These are phyloP conservation scores for Thamnophis elegans DNA, from an alignment of 2,797 vertebrate genomes.

Conservation along the genomic window DNA sequence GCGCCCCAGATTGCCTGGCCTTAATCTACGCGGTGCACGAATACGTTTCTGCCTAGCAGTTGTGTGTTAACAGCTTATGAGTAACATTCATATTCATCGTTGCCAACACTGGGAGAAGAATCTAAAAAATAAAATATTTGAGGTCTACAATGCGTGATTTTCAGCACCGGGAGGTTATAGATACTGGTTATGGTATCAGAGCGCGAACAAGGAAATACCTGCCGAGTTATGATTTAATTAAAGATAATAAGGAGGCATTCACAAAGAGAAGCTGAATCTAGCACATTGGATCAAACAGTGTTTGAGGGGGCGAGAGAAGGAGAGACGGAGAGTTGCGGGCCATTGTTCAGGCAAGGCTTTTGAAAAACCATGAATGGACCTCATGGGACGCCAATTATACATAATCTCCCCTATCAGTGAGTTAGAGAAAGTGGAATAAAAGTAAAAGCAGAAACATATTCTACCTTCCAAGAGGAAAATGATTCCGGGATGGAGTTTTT, in stretches of 20 bases:
- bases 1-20: not conserved
- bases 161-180: not conserved
- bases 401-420: not conserved
- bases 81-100: not conserved
- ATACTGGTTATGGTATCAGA: conserved; percentile 44
- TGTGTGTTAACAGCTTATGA: not conserved
- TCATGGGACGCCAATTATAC: not conserved
- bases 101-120: not conserved
- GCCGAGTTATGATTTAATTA: conserved; percentile 65
- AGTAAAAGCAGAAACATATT: not conserved
- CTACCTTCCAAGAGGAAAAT: not conserved
- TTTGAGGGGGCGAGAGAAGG: not conserved
- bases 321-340: not conserved
- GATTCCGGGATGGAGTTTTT: not conserved
- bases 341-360: not conserved
- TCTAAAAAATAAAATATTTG: not conserved
- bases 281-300: not conserved
- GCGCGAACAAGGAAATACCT: conserved; percentile 47
- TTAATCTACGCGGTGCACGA: not conserved
- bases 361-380: not conserved
- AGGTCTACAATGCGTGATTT: not conserved
- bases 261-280: conserved; percentile 6
- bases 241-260: conserved; percentile 43
- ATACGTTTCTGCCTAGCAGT: not conserved
- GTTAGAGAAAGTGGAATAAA: not conserved